Evolutionary conservation across 2,888 invertebrate species (phyloP).

Genomic region (Cabera pusaria): DNA sequence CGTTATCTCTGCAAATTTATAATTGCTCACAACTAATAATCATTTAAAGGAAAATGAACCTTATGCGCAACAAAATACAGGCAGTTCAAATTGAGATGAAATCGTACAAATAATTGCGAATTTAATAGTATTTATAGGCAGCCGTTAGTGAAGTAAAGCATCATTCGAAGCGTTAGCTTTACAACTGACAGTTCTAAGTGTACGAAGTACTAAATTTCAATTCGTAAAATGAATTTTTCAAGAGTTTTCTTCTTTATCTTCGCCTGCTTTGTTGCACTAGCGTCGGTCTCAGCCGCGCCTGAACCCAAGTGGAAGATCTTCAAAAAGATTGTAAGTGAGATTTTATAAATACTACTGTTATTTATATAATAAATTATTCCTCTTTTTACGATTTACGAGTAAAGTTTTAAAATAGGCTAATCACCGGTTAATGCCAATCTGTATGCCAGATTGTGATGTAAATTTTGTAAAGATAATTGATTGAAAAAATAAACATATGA

Average conservation of each 20-base stretch:
- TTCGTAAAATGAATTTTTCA: slow-evolving; percentile 50
- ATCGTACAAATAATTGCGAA: background rate
- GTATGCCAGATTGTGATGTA: no score
- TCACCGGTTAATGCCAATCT: no score
- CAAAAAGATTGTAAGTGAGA: slow-evolving; percentile 57
- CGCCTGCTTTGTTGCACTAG: slow-evolving; percentile 46
- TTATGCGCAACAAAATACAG: background rate
- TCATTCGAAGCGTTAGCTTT: slow-evolving; percentile 17
- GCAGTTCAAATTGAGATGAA: background rate
- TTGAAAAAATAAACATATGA: no score
- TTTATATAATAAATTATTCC: no score
- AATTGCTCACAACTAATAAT: background rate
- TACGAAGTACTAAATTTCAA: slow-evolving; percentile 16
- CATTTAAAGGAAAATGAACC: background rate
- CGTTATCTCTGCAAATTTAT: slow-evolving; percentile 9
- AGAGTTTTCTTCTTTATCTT: slow-evolving; percentile 50
- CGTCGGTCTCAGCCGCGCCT: slow-evolving; percentile 47
- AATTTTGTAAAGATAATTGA: no score
- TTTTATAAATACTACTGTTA: no score
- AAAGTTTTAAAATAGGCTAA: no score
- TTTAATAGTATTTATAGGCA: slow-evolving; percentile 13
- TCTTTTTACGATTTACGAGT: no score
- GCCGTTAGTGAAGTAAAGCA: slow-evolving; percentile 3
- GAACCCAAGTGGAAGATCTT: slow-evolving; percentile 55
- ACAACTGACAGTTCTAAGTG: slow-evolving; percentile 10